A percentile compares a stretch with the other conserved stretches of the same genome.
Evolutionary conservation across 2,113 vertebrate genomes (phyloP).

Genomic region (Ploceus nigricollis): DNA sequence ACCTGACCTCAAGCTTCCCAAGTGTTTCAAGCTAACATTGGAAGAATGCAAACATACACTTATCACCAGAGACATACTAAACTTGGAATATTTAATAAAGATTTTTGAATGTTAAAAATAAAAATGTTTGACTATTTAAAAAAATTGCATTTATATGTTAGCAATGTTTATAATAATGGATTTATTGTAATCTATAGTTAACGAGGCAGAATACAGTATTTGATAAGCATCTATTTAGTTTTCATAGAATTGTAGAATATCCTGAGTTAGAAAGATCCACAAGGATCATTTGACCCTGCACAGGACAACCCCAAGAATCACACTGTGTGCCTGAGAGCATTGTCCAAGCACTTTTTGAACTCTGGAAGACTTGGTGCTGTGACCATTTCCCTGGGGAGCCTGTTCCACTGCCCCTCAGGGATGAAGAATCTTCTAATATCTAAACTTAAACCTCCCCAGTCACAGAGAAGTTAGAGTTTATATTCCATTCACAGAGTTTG

Average conservation of each 20-base stretch:
- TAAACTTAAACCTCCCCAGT: background rate
- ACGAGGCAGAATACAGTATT: background rate
- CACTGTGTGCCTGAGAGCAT: accelerated
- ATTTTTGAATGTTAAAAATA: background rate
- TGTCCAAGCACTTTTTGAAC: background rate
- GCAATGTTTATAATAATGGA: background rate
- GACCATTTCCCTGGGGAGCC: too few relatives aligned
- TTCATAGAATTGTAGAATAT: background rate
- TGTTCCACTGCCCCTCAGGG: background rate
- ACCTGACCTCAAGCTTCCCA: background rate
- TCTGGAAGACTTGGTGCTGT: background rate
- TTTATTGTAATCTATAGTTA: background rate
- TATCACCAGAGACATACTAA: background rate
- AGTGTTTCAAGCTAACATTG: background rate
- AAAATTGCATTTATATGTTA: background rate
- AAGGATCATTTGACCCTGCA: background rate
- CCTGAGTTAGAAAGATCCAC: background rate
- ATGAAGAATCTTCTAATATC: too few relatives aligned
- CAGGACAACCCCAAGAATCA: background rate
- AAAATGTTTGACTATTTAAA: background rate
- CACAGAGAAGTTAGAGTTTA: background rate
- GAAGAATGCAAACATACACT: background rate
- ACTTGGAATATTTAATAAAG: background rate
- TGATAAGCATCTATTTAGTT: background rate
- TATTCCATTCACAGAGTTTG: background rate